phyloP scores from a whole-genome alignment of 2,888 invertebrate genomes.

The Sisyra nigra region DNA sequence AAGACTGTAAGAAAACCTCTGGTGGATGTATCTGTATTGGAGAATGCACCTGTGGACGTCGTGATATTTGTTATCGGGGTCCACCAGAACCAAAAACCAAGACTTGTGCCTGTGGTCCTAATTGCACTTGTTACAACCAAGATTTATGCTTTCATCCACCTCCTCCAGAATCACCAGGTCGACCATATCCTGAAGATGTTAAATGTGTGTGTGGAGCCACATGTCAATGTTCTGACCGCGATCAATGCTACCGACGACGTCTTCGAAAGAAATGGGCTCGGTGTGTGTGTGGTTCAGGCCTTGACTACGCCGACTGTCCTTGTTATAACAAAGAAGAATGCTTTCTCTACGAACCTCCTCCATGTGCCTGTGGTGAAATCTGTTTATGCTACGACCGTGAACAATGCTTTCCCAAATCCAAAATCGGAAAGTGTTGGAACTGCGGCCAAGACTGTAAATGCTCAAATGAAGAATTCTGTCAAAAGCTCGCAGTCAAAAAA shows the following conservation, averaged over 20 bases:
- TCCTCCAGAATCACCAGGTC: too few species aligned
- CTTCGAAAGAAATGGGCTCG: too few species aligned
- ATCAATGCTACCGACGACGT: too few species aligned
- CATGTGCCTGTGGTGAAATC: neutral
- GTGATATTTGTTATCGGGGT: neutral
- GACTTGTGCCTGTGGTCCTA: too few species aligned
- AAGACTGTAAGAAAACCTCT: neutral
- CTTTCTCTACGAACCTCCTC: neutral
- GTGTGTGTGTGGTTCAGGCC: neutral
- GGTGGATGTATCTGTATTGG: neutral
- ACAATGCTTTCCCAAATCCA: neutral
- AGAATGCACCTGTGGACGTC: neutral
- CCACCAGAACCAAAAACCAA: too few species aligned
- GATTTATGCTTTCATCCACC: too few species aligned
- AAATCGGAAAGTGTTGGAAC: neutral
- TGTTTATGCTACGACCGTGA: neutral
- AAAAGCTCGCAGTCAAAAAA: neutral
- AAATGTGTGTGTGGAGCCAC: too few species aligned
- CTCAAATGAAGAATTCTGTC: neutral
- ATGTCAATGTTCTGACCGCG: too few species aligned
- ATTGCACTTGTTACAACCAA: too few species aligned
- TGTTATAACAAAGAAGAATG: slow-evolving; percentile 1
- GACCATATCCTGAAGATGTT: too few species aligned
- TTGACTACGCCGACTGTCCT: neutral
- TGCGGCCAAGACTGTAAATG: neutral